Conservation (phyloP, 2,113 vertebrate species). For the Mastomys natalensis region DNA sequence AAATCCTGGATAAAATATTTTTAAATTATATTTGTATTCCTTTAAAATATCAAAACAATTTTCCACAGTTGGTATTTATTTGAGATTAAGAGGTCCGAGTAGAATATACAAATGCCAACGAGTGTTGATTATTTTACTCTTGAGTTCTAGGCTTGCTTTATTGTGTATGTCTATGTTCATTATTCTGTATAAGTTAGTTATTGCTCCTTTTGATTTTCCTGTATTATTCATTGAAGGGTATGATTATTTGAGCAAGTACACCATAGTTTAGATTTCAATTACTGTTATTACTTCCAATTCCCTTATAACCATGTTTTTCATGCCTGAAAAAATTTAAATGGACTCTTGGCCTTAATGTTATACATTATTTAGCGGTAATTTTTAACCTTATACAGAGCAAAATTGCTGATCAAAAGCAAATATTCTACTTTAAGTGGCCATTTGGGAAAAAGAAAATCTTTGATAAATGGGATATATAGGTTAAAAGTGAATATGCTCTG, state of each 20-base stretch:
- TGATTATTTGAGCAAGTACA: conserved; percentile 31
- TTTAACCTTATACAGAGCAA: conserved; percentile 24
- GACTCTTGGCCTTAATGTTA: neutral
- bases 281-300: conserved; percentile 39
- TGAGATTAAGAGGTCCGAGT: neutral
- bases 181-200: conserved; percentile 27
- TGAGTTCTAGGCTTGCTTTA: neutral
- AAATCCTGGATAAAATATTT: neutral
- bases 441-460: neutral
- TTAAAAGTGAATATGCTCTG: conserved; percentile 37
- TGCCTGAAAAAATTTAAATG: conserved; percentile 13
- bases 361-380: conserved; percentile 53
- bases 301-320: conserved; percentile 19
- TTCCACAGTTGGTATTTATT: neutral
- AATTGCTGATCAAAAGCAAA: conserved; percentile 27
- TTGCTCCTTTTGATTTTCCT: conserved; percentile 20
- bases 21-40: neutral
- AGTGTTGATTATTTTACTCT: neutral
- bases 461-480: neutral
- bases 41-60: neutral
- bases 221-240: neutral
- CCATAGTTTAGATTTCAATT: conserved; percentile 51
- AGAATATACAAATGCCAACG: neutral
- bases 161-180: neutral
- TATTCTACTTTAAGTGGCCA: conserved; percentile 31